These are phyloP conservation scores for Timandra comae DNA, from an alignment of 2,888 invertebrate genomes.

Conservation along the genomic window DNA sequence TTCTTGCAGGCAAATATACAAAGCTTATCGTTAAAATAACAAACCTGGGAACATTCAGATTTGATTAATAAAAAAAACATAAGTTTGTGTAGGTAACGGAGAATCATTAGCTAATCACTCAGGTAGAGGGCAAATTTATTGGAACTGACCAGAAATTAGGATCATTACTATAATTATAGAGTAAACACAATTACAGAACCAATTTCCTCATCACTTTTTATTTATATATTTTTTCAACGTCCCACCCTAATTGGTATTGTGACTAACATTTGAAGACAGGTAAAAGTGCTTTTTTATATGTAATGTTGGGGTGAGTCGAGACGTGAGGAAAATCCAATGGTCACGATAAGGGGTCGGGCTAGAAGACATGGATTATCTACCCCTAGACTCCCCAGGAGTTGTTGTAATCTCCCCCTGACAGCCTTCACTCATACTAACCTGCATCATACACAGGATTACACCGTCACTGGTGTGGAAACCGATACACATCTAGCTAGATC, in stretches of 20 bases:
- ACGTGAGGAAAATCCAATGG: slow-evolving; percentile 17
- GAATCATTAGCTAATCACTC: slow-evolving; percentile 61
- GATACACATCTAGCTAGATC: slow-evolving; percentile 40
- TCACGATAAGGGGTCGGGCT: slow-evolving; percentile 20
- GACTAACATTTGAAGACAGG: slow-evolving; percentile 11
- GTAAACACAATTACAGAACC: slow-evolving; percentile 44
- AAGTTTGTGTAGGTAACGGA: slow-evolving; percentile 24
- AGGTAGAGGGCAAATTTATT: slow-evolving; percentile 57
- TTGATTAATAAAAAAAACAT: slow-evolving; percentile 21
- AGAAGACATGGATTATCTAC: slow-evolving; percentile 35
- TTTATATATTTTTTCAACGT: slow-evolving; percentile 1
- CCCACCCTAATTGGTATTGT: slow-evolving; percentile 11
- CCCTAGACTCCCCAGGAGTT: slow-evolving; percentile 29
- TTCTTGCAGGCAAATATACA: slow-evolving; percentile 48
- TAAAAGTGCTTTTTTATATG: slow-evolving; percentile 5
- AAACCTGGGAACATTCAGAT: slow-evolving; percentile 26
- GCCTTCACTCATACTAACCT: slow-evolving; percentile 47
- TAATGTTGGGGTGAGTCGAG: slow-evolving; percentile 6
- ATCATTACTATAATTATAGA: slow-evolving; percentile 71
- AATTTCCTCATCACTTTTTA: slow-evolving; percentile 31
- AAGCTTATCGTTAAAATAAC: slow-evolving; percentile 56
- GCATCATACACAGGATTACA: slow-evolving; percentile 43
- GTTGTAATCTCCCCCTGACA: slow-evolving; percentile 46
- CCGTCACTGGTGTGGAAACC: slow-evolving; percentile 55
- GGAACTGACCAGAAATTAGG: slow-evolving; percentile 55